Evolutionary conservation across 2,888 invertebrate genomes (phyloP), one percentile per base, ranked within the genome.

Genomic region (Ceramica pisi): DNA sequence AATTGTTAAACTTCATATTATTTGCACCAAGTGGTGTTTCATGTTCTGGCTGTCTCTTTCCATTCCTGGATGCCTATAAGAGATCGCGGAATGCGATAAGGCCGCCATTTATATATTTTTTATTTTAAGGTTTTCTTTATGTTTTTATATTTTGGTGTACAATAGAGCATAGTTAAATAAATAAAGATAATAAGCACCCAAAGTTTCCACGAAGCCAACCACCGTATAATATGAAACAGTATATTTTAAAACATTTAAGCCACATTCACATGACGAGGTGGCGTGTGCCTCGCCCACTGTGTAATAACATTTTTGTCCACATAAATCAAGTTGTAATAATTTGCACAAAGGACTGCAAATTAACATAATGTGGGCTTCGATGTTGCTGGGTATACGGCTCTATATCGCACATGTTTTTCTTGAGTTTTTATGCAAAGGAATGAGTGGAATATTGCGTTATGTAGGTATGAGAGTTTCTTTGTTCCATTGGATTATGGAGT

Each of bases 261-360:
- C 51, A 72, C 71, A 80, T 83, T 86, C 77, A 88, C 89, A 88
- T 89, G 89, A 80, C 84, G 67, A 50, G 63, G 75, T 90, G 81
- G 90, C 91, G 91, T 91, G 91, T 72, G 90, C 84, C 91, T 87
- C 90, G 83, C 92, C 92, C 87, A 87, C 87, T 85, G 84, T 86
- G 86, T 89, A 88, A 89, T 87, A 88, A 88, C 86, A 83, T 86
- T 88, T 89, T 90, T 86, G 81, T 84, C 74, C 81, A 71, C 86
- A 93, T 93, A 93, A 93, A 94, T 93, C 91, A 92, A 86, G 82
- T 80, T 83, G 78, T 90, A 88, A 91, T 93, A 90, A 92, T 89
- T 93, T 91, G 90, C 89, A 86, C 87, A 86, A 90, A 92, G 85
- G 85, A 91, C 84, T 87, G 87, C 81, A 86, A 88, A 91, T 92